phyloP scores from a whole-genome alignment of 2,113 vertebrate genomes.

The Grammomys dolichurus region DNA sequence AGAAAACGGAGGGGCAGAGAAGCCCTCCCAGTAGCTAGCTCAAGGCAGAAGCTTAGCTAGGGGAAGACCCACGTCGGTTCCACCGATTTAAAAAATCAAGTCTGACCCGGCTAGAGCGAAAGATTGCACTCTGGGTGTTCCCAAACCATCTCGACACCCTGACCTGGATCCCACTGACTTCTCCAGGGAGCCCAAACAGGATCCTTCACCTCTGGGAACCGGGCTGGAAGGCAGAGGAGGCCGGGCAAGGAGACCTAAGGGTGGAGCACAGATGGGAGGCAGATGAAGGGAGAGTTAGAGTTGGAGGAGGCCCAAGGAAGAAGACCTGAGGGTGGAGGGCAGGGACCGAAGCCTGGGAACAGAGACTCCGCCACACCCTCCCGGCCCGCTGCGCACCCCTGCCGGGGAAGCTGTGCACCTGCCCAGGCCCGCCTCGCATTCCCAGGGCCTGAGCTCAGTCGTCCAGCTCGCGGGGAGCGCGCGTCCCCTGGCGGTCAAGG shows the following conservation, averaged over 20 bases:
- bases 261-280: neutral
- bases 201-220: constrained; percentile 1
- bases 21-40: neutral
- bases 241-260: neutral
- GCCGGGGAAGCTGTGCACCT: constrained; percentile 36
- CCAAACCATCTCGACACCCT: neutral
- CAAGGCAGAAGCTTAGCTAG: neutral
- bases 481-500: constrained; percentile 64
- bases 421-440: constrained; percentile 63
- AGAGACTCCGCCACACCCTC: neutral
- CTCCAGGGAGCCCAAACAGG: constrained; percentile 3
- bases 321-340: constrained; percentile 33
- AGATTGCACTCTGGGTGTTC: neutral
- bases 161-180: constrained; percentile 3
- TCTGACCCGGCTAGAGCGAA: neutral
- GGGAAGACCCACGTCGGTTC: neutral
- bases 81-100: neutral
- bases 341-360: constrained; percentile 34
- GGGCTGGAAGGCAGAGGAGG: neutral
- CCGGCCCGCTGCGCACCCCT: neutral
- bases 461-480: neutral
- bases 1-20: constrained; percentile 1
- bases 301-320: neutral
- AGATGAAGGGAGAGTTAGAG: neutral
- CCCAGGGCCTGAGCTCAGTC: constrained; percentile 67